These are phyloP conservation scores for Nasua narica DNA, from an alignment of 2,797 vertebrate species.

Conservation along the genomic window DNA sequence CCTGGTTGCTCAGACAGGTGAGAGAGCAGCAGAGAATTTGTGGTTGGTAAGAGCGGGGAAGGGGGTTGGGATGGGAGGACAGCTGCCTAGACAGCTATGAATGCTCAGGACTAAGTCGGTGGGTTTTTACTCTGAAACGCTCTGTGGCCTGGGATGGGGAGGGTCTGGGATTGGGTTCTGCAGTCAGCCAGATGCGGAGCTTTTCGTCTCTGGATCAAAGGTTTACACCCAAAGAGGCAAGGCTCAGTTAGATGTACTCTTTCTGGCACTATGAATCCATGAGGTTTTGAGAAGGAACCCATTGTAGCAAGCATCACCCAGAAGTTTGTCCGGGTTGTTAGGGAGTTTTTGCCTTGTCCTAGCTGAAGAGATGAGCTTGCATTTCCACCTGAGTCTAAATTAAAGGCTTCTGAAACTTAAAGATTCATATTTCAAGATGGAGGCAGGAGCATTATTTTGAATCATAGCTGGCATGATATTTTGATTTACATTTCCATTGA, in stretches of 20 bases:
- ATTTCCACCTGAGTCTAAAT: neutral
- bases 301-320: neutral
- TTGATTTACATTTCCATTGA: neutral
- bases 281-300: neutral
- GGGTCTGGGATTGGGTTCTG: neutral
- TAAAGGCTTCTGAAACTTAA: slow-evolving; percentile 8
- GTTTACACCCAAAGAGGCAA: neutral
- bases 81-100: neutral
- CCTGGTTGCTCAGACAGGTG: slow-evolving; percentile 91
- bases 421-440: neutral
- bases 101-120: neutral
- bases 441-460: neutral
- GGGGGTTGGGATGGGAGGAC: neutral
- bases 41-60: neutral
- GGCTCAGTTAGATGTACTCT: neutral
- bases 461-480: neutral
- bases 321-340: neutral
- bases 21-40: slow-evolving; percentile 36
- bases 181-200: neutral
- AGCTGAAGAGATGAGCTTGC: neutral
- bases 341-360: neutral
- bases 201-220: neutral
- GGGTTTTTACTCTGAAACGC: neutral
- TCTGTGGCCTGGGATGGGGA: neutral
- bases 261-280: neutral